These are phyloP conservation scores for Chymomyza costata DNA, from an alignment of 1,140 invertebrate species.

Conservation along the genomic window DNA sequence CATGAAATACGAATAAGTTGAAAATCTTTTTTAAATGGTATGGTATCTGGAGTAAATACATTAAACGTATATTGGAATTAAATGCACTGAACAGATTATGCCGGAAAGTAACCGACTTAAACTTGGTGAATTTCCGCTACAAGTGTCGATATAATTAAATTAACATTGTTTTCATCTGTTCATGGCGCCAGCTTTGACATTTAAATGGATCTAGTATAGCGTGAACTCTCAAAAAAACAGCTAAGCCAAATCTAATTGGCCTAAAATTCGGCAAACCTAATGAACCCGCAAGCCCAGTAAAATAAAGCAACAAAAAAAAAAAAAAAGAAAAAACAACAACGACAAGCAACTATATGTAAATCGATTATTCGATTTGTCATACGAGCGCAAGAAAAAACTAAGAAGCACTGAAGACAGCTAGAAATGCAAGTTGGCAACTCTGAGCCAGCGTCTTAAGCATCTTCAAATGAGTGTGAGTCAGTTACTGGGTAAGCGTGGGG, in stretches of 20 bases:
- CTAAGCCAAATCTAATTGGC: slow-evolving; percentile 49
- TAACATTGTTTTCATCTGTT: no score
- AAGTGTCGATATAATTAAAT: no score
- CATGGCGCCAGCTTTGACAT: slow-evolving; percentile 32
- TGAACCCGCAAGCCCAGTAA: slow-evolving; percentile 34
- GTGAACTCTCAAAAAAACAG: background rate
- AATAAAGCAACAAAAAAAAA: slow-evolving; percentile 16
- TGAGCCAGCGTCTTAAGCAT: slow-evolving; percentile 30
- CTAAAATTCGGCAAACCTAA: slow-evolving; percentile 48
- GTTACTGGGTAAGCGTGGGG: slow-evolving; percentile 27
- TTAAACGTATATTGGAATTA: no score
- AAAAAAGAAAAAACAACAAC: slow-evolving; percentile 24
- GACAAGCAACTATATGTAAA: slow-evolving; percentile 49
- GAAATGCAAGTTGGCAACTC: no score
- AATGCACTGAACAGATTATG: no score
- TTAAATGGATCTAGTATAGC: slow-evolving; percentile 19
- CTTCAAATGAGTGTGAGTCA: slow-evolving; percentile 32
- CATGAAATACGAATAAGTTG: no score
- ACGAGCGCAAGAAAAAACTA: slow-evolving; percentile 31
- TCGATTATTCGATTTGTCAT: slow-evolving; percentile 68
- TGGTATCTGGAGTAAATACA: no score
- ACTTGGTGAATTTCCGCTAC: no score
- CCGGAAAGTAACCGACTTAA: no score
- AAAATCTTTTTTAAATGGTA: no score
- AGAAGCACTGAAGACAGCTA: slow-evolving; percentile 15